Percentiles rank a stretch among this genome's conserved stretches.
phyloP scores from a whole-genome alignment of 2,113 vertebrate genomes.

The Suricata suricatta region DNA sequence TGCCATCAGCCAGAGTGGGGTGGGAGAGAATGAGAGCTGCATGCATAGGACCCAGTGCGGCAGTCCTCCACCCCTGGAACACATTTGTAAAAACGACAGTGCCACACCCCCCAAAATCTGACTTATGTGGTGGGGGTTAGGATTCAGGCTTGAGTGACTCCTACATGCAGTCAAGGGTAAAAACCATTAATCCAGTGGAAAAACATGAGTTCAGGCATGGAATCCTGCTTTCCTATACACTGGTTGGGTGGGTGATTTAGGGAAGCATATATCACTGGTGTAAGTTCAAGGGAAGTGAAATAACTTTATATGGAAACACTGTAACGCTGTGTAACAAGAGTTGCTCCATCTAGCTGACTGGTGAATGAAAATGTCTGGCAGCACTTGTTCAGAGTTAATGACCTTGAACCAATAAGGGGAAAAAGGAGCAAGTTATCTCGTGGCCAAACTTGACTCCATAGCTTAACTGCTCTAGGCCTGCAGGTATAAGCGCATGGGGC shows the following conservation, averaged over 20 bases:
- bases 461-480: neutral
- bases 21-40: neutral
- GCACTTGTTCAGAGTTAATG: neutral
- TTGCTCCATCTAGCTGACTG: neutral
- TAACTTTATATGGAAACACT: neutral
- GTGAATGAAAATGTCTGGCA: neutral
- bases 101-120: neutral
- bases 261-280: neutral
- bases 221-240: neutral
- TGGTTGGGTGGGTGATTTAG: neutral
- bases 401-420: neutral
- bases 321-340: neutral
- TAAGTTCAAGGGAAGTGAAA: neutral
- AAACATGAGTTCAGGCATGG: neutral
- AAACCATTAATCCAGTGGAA: neutral
- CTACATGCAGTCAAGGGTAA: neutral
- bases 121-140: neutral
- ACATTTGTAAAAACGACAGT: neutral
- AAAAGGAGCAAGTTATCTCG: neutral
- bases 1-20: too few species aligned
- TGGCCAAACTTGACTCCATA: neutral
- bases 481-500: fast-evolving
- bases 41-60: neutral
- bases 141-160: neutral
- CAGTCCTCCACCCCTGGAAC: neutral